A percentile compares a stretch with the other conserved stretches of the same genome.
These are phyloP conservation scores for Chloroceryle aenea DNA, from an alignment of 2,113 vertebrate species.

Conservation along the genomic window DNA sequence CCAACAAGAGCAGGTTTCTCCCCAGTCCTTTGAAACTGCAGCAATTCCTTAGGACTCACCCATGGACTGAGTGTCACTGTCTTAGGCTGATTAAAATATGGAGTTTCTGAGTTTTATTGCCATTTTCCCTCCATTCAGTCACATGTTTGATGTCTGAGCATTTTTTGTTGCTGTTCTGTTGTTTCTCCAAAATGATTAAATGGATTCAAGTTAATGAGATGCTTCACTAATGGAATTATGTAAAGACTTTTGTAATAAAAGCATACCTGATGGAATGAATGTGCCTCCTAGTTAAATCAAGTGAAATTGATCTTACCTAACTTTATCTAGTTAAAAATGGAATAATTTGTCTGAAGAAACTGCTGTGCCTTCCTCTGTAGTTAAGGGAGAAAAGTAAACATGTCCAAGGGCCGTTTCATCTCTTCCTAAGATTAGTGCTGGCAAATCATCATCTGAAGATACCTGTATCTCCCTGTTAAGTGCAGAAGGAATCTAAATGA, in stretches of 20 bases:
- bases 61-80: background rate
- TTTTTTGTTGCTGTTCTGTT: background rate
- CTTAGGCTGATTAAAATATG: background rate
- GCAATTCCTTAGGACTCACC: background rate
- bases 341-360: background rate
- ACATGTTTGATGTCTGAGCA: background rate
- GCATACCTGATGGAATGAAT: background rate
- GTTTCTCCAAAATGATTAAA: background rate
- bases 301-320: background rate
- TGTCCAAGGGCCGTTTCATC: background rate
- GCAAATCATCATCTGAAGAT: background rate
- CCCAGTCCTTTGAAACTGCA: background rate
- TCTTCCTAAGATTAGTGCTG: background rate
- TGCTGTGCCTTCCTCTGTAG: background rate
- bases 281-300: background rate
- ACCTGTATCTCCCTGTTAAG: background rate
- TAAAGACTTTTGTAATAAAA: background rate
- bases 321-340: background rate
- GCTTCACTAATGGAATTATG: background rate
- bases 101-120: background rate
- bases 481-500: background rate
- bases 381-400: background rate
- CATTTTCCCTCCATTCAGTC: background rate
- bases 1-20: constrained; percentile 12
- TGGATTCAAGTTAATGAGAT: background rate